These are phyloP conservation scores for Dasypolia templi DNA, from an alignment of 2,888 invertebrate species.

Conservation along the genomic window DNA sequence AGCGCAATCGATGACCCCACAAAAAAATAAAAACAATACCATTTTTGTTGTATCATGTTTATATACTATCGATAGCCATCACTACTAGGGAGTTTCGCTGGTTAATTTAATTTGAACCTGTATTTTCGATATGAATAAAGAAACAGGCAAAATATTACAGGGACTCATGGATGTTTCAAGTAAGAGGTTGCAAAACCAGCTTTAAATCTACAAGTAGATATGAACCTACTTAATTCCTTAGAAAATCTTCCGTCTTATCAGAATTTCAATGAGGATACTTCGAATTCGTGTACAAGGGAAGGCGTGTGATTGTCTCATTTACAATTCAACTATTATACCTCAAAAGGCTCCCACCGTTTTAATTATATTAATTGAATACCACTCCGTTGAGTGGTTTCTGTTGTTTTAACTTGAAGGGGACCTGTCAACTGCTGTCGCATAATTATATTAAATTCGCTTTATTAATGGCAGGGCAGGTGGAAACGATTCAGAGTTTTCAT, in stretches of 20 bases:
- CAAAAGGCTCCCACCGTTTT: constrained; percentile 64
- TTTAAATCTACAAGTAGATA: constrained; percentile 28
- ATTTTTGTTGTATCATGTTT: too few species aligned
- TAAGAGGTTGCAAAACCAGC: constrained; percentile 13
- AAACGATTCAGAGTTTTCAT: neutral
- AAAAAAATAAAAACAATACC: too few species aligned
- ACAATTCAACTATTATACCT: constrained; percentile 73
- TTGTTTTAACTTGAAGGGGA: constrained; percentile 55
- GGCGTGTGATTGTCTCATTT: constrained; percentile 72
- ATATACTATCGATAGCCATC: too few species aligned
- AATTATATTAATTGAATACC: constrained; percentile 73
- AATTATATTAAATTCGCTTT: constrained; percentile 39
- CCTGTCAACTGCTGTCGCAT: constrained; percentile 32
- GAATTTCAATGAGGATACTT: constrained; percentile 72
- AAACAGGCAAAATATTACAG: neutral
- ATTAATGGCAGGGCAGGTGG: neutral
- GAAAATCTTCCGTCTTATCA: constrained; percentile 56
- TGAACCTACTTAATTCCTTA: constrained; percentile 22
- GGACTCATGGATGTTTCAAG: too few species aligned
- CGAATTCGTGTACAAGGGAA: constrained; percentile 68
- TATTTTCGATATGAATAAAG: neutral
- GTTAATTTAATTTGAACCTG: neutral
- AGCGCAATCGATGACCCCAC: too few species aligned
- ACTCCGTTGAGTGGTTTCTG: constrained; percentile 65
- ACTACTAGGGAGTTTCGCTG: too few species aligned